Evolutionary conservation across 2,797 vertebrate genomes (phyloP).

Genomic region (Hydrophis major): DNA sequence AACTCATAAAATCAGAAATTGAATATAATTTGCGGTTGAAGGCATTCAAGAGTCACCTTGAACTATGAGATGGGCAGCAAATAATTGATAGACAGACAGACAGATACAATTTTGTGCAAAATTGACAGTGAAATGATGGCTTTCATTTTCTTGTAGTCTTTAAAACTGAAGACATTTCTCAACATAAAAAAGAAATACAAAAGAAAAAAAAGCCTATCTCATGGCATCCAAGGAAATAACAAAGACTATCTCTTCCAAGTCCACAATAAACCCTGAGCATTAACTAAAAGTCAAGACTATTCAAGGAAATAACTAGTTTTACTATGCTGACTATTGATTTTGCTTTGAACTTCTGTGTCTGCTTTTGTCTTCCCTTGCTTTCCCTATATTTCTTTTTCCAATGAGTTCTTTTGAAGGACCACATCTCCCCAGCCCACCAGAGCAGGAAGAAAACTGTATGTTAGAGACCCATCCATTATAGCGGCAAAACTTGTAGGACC

Average conservation of each 20-base stretch:
- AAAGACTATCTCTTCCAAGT: background rate
- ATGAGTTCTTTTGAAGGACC: background rate
- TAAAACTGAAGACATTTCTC: background rate
- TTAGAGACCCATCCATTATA: background rate
- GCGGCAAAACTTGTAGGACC: background rate
- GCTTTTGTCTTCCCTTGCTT: background rate
- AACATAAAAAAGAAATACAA: background rate
- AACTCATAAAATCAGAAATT: background rate
- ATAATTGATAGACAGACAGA: background rate
- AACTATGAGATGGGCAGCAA: background rate
- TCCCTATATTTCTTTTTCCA: background rate
- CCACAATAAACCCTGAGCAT: background rate
- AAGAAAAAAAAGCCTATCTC: background rate
- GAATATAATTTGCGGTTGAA: background rate
- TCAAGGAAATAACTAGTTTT: background rate
- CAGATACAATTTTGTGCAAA: background rate
- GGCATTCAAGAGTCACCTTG: background rate
- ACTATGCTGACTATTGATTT: background rate
- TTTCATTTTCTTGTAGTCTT: background rate
- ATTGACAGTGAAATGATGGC: background rate
- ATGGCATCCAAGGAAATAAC: background rate
- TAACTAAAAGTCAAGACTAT: background rate
- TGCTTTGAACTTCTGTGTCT: background rate
- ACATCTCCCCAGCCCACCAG: background rate
- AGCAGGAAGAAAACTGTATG: background rate